These are phyloP conservation scores for Sceliomorpha sp. DNA, from an alignment of 2,888 invertebrate genomes.

Conservation along the genomic window DNA sequence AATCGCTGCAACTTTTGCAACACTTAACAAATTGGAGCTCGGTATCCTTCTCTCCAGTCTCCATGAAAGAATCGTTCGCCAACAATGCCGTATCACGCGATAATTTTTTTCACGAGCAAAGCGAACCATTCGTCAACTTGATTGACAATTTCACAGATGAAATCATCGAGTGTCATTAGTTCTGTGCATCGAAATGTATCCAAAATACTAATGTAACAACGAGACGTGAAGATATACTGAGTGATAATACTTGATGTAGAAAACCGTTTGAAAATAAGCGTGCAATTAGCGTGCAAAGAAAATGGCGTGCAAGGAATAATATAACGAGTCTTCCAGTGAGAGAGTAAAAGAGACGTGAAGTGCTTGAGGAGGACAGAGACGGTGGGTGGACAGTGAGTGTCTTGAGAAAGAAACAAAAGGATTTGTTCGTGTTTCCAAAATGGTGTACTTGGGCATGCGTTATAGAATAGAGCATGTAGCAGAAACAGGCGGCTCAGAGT, in stretches of 20 bases:
- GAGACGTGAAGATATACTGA: constrained; percentile 40
- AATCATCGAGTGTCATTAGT: constrained; percentile 15
- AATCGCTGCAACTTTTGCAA: no score
- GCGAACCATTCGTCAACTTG: no score
- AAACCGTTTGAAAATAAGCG: constrained; percentile 69
- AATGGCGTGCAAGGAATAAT: constrained; percentile 71
- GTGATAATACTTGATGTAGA: constrained; percentile 59
- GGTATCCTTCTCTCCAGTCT: no score
- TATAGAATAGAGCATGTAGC: constrained; percentile 44
- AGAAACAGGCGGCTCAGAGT: constrained; percentile 39
- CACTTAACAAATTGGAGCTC: no score
- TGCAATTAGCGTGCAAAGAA: constrained; percentile 77
- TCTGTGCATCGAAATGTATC: constrained; percentile 22
- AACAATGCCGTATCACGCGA: no score
- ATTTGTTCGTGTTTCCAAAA: constrained; percentile 17
- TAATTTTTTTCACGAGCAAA: background rate
- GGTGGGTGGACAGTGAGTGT: constrained; percentile 7
- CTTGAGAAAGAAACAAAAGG: constrained; percentile 1
- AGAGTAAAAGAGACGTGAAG: constrained; percentile 49
- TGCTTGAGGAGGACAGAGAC: constrained; percentile 22
- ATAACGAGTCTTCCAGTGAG: constrained; percentile 55
- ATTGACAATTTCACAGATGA: no score
- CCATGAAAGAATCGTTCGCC: no score
- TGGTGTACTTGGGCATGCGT: constrained; percentile 38
- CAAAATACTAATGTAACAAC: constrained; percentile 34